Conservation (phyloP, 2,888 invertebrate species). For the Ariolimax columbianus region DNA sequence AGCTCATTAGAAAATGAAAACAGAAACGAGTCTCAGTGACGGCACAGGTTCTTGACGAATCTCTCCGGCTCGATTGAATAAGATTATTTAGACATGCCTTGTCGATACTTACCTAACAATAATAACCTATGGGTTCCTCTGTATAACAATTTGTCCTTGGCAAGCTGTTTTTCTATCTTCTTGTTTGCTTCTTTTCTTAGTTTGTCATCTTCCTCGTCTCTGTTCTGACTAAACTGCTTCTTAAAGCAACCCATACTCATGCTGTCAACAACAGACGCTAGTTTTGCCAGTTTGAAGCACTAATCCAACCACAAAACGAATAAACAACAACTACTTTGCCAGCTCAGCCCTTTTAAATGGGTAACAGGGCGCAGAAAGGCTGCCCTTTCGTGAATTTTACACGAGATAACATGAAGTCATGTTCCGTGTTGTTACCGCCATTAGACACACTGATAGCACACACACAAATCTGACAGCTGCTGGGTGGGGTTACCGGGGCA, state of each 20-base stretch:
- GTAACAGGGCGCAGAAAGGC: conserved; percentile 57
- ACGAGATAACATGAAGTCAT: conserved; percentile 57
- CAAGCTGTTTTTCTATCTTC: conserved; percentile 98
- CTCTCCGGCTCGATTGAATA: background rate
- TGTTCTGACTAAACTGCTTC: too few species aligned
- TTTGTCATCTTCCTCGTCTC: conserved; percentile 76
- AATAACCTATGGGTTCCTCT: conserved; percentile 98
- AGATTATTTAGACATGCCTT: background rate
- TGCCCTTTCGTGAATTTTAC: conserved; percentile 56
- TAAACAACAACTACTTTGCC: conserved; percentile 47
- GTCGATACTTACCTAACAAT: conserved; percentile 85
- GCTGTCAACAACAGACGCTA: conserved; percentile 71
- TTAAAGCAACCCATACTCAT: conserved; percentile 74
- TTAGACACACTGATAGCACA: conserved; percentile 57
- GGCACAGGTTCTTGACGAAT: conserved; percentile 82
- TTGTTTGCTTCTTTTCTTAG: conserved; percentile 92
- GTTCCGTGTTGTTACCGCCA: conserved; percentile 56
- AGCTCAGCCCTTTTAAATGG: conserved; percentile 50
- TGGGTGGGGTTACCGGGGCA: conserved; percentile 74
- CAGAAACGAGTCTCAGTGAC: conserved; percentile 39
- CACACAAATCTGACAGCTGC: conserved; percentile 72
- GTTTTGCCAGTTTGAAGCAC: conserved; percentile 67
- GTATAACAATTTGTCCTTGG: conserved; percentile 99
- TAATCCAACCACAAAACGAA: conserved; percentile 51
- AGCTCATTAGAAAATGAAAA: conserved; percentile 55